phyloP scores from a whole-genome alignment of 1,140 invertebrate species.

The Melanaphis sacchari region DNA sequence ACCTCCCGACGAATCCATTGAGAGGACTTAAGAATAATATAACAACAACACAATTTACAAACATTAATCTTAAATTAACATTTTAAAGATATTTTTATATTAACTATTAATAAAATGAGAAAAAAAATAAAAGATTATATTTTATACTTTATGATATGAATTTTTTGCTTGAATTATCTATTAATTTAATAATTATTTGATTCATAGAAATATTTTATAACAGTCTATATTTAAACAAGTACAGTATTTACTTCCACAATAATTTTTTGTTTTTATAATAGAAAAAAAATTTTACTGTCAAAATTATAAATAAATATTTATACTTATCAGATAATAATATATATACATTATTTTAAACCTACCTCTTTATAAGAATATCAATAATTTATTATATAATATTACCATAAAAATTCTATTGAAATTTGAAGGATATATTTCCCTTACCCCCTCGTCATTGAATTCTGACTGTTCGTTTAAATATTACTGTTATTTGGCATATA shows the following conservation, averaged over 20 bases:
- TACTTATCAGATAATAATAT: neutral
- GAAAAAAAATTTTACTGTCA: neutral
- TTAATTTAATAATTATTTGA: conserved; percentile 9
- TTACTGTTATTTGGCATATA: no score
- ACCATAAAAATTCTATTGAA: neutral
- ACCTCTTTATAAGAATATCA: neutral
- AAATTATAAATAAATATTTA: neutral
- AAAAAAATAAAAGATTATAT: neutral
- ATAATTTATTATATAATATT: neutral
- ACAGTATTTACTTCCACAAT: neutral
- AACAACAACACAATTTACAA: neutral
- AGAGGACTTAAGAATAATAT: neutral
- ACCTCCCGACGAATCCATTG: neutral
- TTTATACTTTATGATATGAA: neutral
- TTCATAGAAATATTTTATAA: neutral
- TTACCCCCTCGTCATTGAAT: no score
- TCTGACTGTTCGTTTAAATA: no score
- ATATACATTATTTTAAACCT: no score
- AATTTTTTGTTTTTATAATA: neutral
- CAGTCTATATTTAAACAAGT: neutral
- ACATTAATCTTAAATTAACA: neutral
- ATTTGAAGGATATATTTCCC: neutral
- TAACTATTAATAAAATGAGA: neutral
- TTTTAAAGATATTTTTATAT: neutral
- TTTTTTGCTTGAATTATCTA: neutral